Evolutionary conservation across 1,140 invertebrate species (phyloP).

Genomic region (Papilio glaucus): DNA sequence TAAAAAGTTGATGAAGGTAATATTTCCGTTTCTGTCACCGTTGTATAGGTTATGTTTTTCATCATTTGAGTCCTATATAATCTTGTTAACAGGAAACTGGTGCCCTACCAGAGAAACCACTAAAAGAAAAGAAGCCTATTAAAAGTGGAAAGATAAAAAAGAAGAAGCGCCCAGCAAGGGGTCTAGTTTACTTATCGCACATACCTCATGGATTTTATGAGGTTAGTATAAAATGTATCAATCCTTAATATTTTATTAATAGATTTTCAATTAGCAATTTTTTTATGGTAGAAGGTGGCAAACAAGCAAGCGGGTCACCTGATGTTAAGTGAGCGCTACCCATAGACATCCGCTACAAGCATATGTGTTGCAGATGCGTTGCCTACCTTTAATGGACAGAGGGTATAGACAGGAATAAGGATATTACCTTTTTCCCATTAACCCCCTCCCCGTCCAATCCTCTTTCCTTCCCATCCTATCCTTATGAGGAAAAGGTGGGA

Average conservation of each 20-base stretch:
- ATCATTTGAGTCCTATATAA: not conserved
- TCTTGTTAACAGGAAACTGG: conserved; percentile 51
- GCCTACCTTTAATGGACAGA: no score
- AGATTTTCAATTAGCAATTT: not conserved
- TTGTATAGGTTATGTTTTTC: conserved; percentile 47
- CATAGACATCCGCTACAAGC: no score
- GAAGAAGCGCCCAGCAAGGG: conserved; percentile 72
- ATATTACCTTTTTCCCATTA: no score
- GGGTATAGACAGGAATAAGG: no score
- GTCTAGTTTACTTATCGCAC: conserved; percentile 92
- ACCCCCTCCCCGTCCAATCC: no score
- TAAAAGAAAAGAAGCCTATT: conserved; percentile 39
- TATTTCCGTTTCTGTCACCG: conserved; percentile 33
- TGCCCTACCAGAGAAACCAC: conserved; percentile 40
- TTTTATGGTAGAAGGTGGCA: no score
- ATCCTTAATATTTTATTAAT: conserved; percentile 3
- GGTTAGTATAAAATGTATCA: conserved; percentile 56
- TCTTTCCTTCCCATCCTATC: no score
- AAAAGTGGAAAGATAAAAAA: conserved; percentile 53
- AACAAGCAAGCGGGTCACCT: no score
- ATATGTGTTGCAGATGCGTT: no score
- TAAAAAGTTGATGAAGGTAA: conserved; percentile 75
- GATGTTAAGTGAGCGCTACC: no score
- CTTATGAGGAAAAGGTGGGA: no score
- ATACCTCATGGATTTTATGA: conserved; percentile 98